A percentile compares a stretch with the other conserved stretches of the same genome.
Conservation (phyloP, 2,797 vertebrate species). For the Decapterus maruadsi region DNA sequence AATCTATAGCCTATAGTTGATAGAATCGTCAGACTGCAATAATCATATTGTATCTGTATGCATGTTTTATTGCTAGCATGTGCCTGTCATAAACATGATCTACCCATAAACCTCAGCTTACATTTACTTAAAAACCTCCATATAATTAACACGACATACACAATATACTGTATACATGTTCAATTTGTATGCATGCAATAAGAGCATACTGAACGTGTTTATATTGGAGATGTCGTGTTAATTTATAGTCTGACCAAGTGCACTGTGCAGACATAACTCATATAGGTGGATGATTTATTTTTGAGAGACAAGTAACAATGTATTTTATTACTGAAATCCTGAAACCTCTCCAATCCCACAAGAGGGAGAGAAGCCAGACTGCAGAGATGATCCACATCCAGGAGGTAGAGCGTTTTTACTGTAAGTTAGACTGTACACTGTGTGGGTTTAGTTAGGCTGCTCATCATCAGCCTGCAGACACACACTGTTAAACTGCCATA, state of each 20-base stretch:
- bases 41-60: background rate
- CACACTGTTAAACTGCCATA: constrained; percentile 12
- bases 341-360: constrained; percentile 8
- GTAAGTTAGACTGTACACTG: background rate
- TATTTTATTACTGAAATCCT: constrained; percentile 11
- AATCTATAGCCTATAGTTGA: background rate
- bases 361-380: constrained; percentile 14
- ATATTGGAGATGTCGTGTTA: no score
- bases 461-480: constrained; percentile 4
- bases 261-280: background rate
- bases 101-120: no score
- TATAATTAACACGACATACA: background rate
- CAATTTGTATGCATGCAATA: no score
- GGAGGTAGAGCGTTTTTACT: background rate
- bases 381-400: background rate
- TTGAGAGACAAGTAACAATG: constrained; percentile 14
- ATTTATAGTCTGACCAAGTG: no score
- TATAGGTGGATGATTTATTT: background rate
- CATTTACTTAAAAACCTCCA: no score
- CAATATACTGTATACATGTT: constrained; percentile 2
- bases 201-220: no score
- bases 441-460: background rate
- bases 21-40: background rate
- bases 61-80: background rate
- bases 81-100: no score